Conservation (phyloP, 1,140 invertebrate genomes). For the Gonioctena quinquepunctata region DNA sequence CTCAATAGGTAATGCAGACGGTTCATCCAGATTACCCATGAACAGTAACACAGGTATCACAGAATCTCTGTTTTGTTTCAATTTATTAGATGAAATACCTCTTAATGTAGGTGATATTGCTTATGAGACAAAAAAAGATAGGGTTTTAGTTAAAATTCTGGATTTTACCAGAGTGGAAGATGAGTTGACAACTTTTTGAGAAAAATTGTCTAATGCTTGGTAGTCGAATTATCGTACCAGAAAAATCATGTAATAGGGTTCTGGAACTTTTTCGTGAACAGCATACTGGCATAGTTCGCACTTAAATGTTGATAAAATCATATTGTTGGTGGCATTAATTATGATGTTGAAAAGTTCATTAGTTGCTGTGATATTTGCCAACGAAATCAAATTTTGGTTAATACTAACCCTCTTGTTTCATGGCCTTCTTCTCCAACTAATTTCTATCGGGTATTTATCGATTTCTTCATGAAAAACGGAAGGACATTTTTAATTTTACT, state of each 20-base stretch:
- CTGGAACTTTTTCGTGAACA: conserved; percentile 6
- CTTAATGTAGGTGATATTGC: neutral
- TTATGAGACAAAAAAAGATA: neutral
- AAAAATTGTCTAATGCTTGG: neutral
- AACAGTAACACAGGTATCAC: neutral
- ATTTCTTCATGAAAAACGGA: neutral
- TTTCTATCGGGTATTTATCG: conserved; percentile 18
- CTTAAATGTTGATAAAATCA: conserved; percentile 33
- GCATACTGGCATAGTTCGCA: conserved; percentile 34
- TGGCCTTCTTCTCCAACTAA: conserved; percentile 16
- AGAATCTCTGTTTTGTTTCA: neutral
- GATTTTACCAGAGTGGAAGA: neutral
- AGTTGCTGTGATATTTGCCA: conserved; percentile 18
- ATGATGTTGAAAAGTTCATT: conserved; percentile 32
- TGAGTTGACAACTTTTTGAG: neutral
- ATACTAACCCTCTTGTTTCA: conserved; percentile 11
- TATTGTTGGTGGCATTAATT: conserved; percentile 31
- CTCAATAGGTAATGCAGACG: neutral
- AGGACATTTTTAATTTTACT: neutral
- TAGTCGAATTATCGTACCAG: neutral
- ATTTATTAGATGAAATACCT: neutral
- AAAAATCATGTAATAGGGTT: neutral
- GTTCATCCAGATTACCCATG: neutral
- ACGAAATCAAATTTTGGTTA: conserved; percentile 31
- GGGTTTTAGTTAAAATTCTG: neutral